phyloP scores from a whole-genome alignment of 2,888 invertebrate genomes.

The Meandrusa payeni region DNA sequence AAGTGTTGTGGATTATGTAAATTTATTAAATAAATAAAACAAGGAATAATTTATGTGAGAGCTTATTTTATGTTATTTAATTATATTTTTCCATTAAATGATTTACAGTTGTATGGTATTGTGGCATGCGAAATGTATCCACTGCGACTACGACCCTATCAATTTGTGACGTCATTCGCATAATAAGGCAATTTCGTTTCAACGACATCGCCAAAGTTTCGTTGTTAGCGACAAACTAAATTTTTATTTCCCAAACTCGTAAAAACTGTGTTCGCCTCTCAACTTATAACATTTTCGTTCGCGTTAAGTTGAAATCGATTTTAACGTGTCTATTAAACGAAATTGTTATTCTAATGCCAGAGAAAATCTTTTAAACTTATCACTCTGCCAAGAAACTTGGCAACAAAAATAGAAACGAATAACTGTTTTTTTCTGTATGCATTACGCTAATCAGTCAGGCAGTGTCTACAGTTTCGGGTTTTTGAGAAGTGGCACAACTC shows the following conservation, averaged over 20 bases:
- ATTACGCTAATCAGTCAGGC: too few species aligned
- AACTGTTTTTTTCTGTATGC: too few species aligned
- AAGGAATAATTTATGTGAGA: too few species aligned
- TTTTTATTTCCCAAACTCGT: constrained; percentile 22
- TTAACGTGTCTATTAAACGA: constrained; percentile 17
- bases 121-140: too few species aligned
- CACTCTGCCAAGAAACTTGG: not conserved
- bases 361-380: not conserved
- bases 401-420: not conserved
- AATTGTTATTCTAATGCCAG: constrained; percentile 11
- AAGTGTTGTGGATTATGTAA: too few species aligned
- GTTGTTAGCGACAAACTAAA: constrained; percentile 23
- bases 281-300: constrained; percentile 20
- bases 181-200: constrained; percentile 22
- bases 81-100: too few species aligned
- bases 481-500: too few species aligned
- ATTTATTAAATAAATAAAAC: too few species aligned
- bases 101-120: too few species aligned
- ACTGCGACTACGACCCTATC: not conserved
- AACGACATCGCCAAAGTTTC: constrained; percentile 17
- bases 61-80: too few species aligned
- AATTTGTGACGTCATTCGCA: constrained; percentile 16
- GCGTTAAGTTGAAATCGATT: constrained; percentile 20
- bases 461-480: too few species aligned
- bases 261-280: constrained; percentile 18